phyloP scores from a whole-genome alignment of 2,888 invertebrate genomes.

The Platerodrilus igneus region DNA sequence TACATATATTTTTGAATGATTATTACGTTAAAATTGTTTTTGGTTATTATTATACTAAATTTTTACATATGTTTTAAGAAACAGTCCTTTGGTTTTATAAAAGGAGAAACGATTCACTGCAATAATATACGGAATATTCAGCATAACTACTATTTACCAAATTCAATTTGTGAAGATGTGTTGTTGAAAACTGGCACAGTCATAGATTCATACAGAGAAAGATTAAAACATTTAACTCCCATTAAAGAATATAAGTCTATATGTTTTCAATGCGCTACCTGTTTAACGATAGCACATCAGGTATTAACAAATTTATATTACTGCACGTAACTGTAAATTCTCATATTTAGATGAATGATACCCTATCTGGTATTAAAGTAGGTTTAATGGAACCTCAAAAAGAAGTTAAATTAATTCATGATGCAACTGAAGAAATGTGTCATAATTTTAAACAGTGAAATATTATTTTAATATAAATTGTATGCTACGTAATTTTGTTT shows the following conservation, averaged over 20 bases:
- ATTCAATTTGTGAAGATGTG: neutral
- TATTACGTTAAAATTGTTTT: too few relatives aligned
- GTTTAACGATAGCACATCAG: constrained; percentile 28
- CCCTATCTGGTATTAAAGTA: constrained; percentile 9
- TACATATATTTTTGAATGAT: too few relatives aligned
- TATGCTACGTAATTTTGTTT: too few relatives aligned
- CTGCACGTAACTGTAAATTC: constrained; percentile 1
- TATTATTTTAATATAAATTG: too few relatives aligned
- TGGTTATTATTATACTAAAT: too few relatives aligned
- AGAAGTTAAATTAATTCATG: constrained; percentile 7
- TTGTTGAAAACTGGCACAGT: constrained; percentile 5
- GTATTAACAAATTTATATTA: constrained; percentile 14
- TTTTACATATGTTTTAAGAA: too few relatives aligned
- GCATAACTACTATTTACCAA: neutral
- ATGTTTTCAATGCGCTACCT: constrained; percentile 28
- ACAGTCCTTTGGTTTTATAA: too few relatives aligned
- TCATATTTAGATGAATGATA: constrained; percentile 19
- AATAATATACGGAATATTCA: too few relatives aligned
- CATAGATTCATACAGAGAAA: constrained; percentile 20
- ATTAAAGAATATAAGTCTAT: constrained; percentile 18
- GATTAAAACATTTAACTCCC: neutral
- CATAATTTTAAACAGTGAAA: too few relatives aligned
- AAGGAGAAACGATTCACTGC: too few relatives aligned
- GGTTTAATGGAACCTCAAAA: constrained; percentile 8
- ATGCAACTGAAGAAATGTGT: too few relatives aligned